Evolutionary conservation across 2,888 invertebrate genomes (phyloP).

Genomic region (Perdita meconis): DNA sequence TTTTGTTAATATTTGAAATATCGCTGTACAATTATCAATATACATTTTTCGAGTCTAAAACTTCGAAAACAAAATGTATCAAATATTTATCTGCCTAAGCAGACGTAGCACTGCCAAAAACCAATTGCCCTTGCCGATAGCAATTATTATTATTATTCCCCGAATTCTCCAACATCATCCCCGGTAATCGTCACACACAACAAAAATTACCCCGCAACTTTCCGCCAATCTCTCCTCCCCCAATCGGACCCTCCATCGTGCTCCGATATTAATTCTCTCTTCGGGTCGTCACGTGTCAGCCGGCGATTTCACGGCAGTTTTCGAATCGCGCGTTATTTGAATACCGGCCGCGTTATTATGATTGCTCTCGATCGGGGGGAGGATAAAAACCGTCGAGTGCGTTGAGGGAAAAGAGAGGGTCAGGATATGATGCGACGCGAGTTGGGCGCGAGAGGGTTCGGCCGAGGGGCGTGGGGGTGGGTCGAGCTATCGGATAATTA

Average conservation of each 20-base stretch:
- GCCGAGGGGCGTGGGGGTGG: constrained; percentile 18
- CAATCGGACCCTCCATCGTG: constrained; percentile 34
- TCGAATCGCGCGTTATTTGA: constrained; percentile 58
- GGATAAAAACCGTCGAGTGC: constrained; percentile 24
- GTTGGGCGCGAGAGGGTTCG: constrained; percentile 29
- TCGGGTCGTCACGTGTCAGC: constrained; percentile 40
- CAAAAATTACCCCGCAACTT: constrained; percentile 16
- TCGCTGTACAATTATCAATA: too few species aligned
- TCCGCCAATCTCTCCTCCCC: background rate
- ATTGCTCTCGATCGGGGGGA: constrained; percentile 66
- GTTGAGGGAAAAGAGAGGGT: constrained; percentile 42
- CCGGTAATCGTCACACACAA: background rate
- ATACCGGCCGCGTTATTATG: constrained; percentile 62
- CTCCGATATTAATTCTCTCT: constrained; percentile 60
- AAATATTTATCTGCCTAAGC: too few species aligned
- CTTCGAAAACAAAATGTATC: too few species aligned
- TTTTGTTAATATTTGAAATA: too few species aligned
- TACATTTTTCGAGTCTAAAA: too few species aligned
- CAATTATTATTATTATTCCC: too few species aligned
- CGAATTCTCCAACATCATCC: too few species aligned
- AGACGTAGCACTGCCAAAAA: too few species aligned
- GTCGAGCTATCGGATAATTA: constrained; percentile 84
- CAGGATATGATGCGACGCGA: constrained; percentile 49
- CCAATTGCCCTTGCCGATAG: too few species aligned
- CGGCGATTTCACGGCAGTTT: constrained; percentile 60